These are phyloP conservation scores for Hirtodrosophila confusa DNA, from an alignment of 2,888 invertebrate genomes.

Conservation along the genomic window DNA sequence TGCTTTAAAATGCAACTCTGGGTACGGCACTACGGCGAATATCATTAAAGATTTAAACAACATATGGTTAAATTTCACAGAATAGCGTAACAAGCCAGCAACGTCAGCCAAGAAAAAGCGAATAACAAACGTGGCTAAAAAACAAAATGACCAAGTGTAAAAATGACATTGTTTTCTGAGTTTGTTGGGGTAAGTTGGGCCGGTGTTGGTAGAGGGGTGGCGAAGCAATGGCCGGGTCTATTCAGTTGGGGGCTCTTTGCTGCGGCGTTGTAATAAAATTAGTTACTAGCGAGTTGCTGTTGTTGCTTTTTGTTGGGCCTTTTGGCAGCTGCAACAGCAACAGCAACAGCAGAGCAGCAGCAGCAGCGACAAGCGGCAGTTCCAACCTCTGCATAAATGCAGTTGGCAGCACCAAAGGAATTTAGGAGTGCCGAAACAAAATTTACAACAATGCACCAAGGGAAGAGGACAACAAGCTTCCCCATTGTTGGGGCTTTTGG, in stretches of 20 bases:
- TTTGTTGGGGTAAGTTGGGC: neutral
- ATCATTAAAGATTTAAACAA: constrained; percentile 77
- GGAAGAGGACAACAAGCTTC: constrained; percentile 27
- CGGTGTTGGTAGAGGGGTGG: neutral
- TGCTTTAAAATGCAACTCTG: constrained; percentile 74
- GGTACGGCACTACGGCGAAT: constrained; percentile 67
- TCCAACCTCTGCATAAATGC: constrained; percentile 72
- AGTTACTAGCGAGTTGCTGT: constrained; percentile 48
- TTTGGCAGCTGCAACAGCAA: constrained; percentile 26
- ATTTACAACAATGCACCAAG: constrained; percentile 69
- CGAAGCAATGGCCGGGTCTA: constrained; percentile 21
- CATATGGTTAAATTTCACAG: constrained; percentile 74
- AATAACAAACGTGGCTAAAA: constrained; percentile 40
- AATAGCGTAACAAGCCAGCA: constrained; percentile 13
- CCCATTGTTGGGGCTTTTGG: constrained; percentile 28
- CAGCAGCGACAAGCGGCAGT: constrained; percentile 17
- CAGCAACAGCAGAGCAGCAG: constrained; percentile 5
- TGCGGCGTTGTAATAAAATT: constrained; percentile 72
- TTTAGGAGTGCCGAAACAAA: constrained; percentile 69
- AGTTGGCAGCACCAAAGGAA: constrained; percentile 70
- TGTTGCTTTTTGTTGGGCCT: constrained; percentile 19
- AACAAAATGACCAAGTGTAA: constrained; percentile 72
- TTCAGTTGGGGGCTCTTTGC: constrained; percentile 65
- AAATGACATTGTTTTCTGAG: constrained; percentile 69
- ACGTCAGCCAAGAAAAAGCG: constrained; percentile 4